Percentiles rank a stretch among this genome's conserved stretches.
phyloP scores from a whole-genome alignment of 2,113 vertebrate species.

The Rhynchomys soricoides region DNA sequence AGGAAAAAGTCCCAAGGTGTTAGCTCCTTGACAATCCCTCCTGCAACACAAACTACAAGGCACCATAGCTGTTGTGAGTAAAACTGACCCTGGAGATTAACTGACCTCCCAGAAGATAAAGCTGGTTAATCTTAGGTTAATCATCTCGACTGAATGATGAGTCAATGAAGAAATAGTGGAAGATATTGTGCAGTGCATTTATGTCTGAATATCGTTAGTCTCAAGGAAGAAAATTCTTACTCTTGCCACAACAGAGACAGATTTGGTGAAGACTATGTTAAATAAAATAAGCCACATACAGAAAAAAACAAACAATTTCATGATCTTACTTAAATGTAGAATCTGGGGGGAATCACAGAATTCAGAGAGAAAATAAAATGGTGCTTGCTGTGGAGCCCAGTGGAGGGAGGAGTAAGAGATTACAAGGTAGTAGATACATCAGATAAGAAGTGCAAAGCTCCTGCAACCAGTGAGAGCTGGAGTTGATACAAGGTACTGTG shows the following conservation, averaged over 20 bases:
- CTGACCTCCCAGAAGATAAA: neutral
- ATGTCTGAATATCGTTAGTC: neutral
- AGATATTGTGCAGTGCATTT: neutral
- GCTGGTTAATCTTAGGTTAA: neutral
- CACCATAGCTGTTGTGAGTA: neutral
- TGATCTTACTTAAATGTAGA: neutral
- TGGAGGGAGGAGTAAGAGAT: neutral
- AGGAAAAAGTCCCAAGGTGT: neutral
- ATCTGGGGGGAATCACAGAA: neutral
- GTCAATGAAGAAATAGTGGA: neutral
- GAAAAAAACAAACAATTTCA: neutral
- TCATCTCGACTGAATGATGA: neutral
- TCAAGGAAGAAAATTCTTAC: neutral
- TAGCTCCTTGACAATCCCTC: neutral
- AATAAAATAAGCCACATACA: neutral
- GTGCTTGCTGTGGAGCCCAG: neutral
- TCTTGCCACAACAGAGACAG: too few relatives aligned
- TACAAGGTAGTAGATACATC: neutral
- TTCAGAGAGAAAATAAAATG: neutral
- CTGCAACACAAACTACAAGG: neutral
- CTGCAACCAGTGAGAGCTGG: neutral
- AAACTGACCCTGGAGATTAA: neutral
- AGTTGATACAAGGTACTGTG: too few relatives aligned
- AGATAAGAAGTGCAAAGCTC: neutral
- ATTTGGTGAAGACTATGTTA: neutral